Evolutionary conservation across 2,888 invertebrate species (phyloP).

Genomic region (Orthosia incerta): DNA sequence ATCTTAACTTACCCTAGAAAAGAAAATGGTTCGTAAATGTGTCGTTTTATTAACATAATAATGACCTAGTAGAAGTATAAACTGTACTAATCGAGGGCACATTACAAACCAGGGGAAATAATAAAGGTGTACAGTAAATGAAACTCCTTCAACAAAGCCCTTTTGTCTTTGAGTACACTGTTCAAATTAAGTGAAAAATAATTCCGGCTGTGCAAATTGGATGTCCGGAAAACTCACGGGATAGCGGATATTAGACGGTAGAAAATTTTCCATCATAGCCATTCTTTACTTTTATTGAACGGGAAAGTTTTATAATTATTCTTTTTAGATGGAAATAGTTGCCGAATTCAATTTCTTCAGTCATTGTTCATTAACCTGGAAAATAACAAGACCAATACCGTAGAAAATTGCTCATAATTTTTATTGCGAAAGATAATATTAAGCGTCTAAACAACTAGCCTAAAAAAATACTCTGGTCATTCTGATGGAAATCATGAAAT

Average conservation of each 20-base stretch:
- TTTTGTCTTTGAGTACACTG: conserved; percentile 39
- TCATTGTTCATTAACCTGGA: conserved; percentile 9
- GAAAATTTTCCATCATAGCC: conserved; percentile 9
- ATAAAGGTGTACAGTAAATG: conserved; percentile 46
- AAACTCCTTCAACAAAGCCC: conserved; percentile 42
- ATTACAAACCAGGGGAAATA: conserved; percentile 21
- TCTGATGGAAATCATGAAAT: neutral
- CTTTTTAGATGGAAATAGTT: conserved; percentile 42
- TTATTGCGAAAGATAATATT: too few species aligned
- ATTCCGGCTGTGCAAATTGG: conserved; percentile 53
- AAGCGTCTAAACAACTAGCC: neutral
- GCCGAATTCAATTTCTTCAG: conserved; percentile 3
- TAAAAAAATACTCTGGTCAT: neutral
- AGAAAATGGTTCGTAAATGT: conserved; percentile 26
- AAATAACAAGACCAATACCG: neutral
- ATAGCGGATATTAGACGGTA: conserved; percentile 35
- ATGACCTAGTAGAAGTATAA: conserved; percentile 23
- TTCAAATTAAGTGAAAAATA: conserved; percentile 61
- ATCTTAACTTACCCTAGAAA: conserved; percentile 11
- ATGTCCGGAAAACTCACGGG: conserved; percentile 31
- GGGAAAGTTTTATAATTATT: conserved; percentile 28
- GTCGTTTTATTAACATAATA: conserved; percentile 54
- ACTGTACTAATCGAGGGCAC: conserved; percentile 25
- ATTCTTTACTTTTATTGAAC: conserved; percentile 33
- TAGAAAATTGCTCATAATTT: neutral